phyloP scores from a whole-genome alignment of 2,113 vertebrate species.

The Ptilonorhynchus violaceus region DNA sequence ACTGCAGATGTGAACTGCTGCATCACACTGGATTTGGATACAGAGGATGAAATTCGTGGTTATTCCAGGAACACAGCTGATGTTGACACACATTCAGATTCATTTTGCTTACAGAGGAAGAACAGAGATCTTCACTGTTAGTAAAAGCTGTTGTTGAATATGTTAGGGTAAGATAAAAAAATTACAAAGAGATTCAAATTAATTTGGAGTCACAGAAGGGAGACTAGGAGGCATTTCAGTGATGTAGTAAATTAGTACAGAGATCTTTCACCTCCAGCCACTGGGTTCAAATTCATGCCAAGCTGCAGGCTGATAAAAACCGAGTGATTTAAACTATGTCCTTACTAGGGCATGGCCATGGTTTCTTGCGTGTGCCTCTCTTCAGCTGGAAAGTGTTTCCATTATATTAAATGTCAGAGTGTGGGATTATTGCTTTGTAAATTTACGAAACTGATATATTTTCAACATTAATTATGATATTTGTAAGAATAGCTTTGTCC shows the following conservation, averaged over 20 bases:
- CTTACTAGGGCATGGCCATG: not conserved
- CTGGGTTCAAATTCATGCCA: conserved; percentile 11
- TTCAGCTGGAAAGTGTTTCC: not conserved
- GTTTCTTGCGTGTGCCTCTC: not conserved
- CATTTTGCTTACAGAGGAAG: not conserved
- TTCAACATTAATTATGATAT: not conserved
- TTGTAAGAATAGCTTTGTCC: not conserved
- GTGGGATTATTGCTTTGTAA: not conserved
- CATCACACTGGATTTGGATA: accelerated
- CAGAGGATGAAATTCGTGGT: not conserved
- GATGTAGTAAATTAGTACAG: conserved; percentile 26
- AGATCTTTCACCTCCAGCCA: conserved; percentile 44
- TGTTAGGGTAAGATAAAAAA: not conserved
- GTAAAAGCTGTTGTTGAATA: not conserved
- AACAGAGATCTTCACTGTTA: not conserved
- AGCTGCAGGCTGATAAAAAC: conserved; percentile 22
- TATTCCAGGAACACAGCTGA: not conserved
- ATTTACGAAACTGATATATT: not conserved
- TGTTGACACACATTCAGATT: not conserved
- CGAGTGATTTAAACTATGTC: not conserved
- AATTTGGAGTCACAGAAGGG: not conserved
- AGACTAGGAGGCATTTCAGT: conserved; percentile 24
- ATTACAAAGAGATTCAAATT: not conserved
- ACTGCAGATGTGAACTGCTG: not conserved
- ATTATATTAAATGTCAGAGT: not conserved